Percentiles rank a stretch among this genome's conserved stretches.
These are phyloP conservation scores for Isoperla grammatica DNA, from an alignment of 2,888 invertebrate species.

Conservation along the genomic window DNA sequence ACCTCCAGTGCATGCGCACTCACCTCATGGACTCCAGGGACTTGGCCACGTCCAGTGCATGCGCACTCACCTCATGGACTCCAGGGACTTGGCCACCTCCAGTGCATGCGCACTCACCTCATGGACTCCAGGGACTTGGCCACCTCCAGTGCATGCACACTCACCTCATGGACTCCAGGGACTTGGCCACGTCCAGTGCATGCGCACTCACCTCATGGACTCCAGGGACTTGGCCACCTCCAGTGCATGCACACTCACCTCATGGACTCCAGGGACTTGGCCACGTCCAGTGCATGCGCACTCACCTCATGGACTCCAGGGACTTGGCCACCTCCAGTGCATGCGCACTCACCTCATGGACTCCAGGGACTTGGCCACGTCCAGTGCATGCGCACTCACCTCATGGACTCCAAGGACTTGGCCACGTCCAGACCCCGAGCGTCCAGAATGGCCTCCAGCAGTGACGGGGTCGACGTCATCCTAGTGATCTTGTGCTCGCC, in stretches of 20 bases:
- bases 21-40: too few relatives aligned
- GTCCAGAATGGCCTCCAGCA: slow-evolving; percentile 34
- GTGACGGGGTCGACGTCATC: slow-evolving; percentile 36
- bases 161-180: slow-evolving; percentile 30
- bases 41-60: too few relatives aligned
- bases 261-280: slow-evolving; percentile 27
- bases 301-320: too few relatives aligned
- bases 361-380: too few relatives aligned
- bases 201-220: slow-evolving; percentile 33
- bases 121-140: slow-evolving; percentile 27
- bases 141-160: slow-evolving; percentile 31
- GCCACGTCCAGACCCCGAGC: slow-evolving; percentile 30
- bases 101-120: slow-evolving; percentile 31
- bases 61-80: slow-evolving; percentile 30
- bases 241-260: slow-evolving; percentile 32
- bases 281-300: slow-evolving; percentile 29
- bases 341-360: too few relatives aligned
- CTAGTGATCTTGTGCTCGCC: slow-evolving; percentile 33
- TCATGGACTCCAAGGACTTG: slow-evolving; percentile 28
- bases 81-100: slow-evolving; percentile 26
- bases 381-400: too few relatives aligned
- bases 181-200: slow-evolving; percentile 27
- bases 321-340: too few relatives aligned
- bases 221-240: slow-evolving; percentile 27
- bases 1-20: too few relatives aligned